A percentile compares a stretch with the other conserved stretches of the same genome.
These are phyloP conservation scores for Aptenodytes patagonicus DNA, from an alignment of 2,113 vertebrate species.

Conservation along the genomic window DNA sequence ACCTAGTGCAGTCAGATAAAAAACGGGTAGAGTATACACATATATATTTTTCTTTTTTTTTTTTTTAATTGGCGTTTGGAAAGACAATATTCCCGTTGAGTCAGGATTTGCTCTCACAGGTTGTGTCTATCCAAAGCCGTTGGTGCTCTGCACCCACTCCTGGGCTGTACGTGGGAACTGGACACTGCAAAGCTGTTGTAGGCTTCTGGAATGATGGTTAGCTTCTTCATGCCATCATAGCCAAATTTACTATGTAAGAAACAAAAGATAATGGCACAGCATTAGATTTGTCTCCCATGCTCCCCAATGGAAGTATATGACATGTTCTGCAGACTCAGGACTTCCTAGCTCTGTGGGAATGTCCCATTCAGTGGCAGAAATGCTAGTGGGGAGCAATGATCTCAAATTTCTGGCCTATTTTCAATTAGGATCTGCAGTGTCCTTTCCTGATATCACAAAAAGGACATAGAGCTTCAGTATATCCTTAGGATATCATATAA, in stretches of 20 bases:
- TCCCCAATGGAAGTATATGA: accelerated
- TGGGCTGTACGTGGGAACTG: background rate
- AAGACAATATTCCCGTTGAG: background rate
- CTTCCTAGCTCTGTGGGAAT: background rate
- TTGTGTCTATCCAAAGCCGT: background rate
- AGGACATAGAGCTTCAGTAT: background rate
- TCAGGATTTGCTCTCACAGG: background rate
- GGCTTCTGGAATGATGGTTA: background rate
- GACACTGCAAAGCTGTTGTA: background rate
- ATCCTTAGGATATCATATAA: background rate
- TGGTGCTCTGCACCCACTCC: background rate
- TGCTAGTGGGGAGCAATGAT: background rate
- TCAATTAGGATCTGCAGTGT: background rate
- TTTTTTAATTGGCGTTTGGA: background rate
- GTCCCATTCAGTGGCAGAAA: background rate
- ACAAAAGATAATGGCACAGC: background rate
- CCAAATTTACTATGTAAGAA: background rate
- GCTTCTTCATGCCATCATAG: background rate
- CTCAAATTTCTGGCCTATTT: background rate
- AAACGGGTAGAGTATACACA: background rate
- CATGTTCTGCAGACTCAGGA: background rate
- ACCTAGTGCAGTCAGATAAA: background rate
- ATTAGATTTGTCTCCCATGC: background rate
- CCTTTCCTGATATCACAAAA: background rate
- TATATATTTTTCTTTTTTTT: too few relatives aligned